A percentile compares a stretch with the other conserved stretches of the same genome.
Conservation (phyloP, 2,797 vertebrate species). For the Melanotaenia maccullochi region DNA sequence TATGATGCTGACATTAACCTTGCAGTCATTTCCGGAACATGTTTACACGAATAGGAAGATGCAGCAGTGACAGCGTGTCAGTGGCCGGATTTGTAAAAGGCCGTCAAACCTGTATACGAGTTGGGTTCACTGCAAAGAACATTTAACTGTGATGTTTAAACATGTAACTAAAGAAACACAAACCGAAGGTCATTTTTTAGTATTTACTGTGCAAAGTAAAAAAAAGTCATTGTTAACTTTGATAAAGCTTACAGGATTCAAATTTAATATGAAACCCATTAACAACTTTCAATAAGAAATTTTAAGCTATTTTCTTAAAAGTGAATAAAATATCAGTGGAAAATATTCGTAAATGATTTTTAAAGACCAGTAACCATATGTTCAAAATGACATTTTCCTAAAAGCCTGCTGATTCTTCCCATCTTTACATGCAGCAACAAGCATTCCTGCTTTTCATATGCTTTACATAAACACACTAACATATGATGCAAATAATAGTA, state of each 20-base stretch:
- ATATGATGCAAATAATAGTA: not conserved
- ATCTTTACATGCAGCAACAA: slow-evolving; percentile 28
- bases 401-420: slow-evolving; percentile 18
- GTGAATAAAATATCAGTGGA: not conserved
- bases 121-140: slow-evolving; percentile 6
- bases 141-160: slow-evolving; percentile 12
- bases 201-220: slow-evolving; percentile 17
- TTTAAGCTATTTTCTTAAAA: not conserved
- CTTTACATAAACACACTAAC: not conserved
- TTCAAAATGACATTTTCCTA: slow-evolving; percentile 3
- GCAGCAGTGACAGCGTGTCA: not conserved
- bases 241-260: not conserved
- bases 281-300: not conserved
- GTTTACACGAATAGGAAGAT: not conserved
- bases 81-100: not conserved
- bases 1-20: slow-evolving; percentile 9
- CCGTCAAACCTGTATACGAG: slow-evolving; percentile 6
- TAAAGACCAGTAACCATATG: not conserved
- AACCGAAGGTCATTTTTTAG: slow-evolving; percentile 9
- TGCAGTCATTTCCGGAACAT: slow-evolving; percentile 2
- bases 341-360: not conserved
- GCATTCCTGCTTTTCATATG: not conserved
- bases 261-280: not conserved
- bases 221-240: not conserved
- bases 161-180: slow-evolving; percentile 15